Evolutionary conservation across 2,113 vertebrate species (phyloP), one percentile per base, ranked within the genome.

Genomic region (Festucalex cinctus): DNA sequence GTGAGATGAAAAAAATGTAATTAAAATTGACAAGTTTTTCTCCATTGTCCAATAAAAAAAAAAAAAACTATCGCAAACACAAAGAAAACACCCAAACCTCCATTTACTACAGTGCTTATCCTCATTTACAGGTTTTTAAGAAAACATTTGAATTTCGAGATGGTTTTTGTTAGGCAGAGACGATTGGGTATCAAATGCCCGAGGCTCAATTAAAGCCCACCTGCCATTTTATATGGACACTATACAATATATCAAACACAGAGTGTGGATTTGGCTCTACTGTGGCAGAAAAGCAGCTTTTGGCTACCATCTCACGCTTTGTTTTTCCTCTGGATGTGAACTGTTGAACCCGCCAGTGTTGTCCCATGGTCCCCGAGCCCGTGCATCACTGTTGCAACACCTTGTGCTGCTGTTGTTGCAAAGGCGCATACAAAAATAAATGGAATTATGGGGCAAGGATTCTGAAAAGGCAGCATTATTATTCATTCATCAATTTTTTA

Each of bases 291-390:
- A 62, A 26, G n/a, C 12, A n/a, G 9, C 32, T 12, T 57, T 60
- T 60, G 20, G 35, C 10, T 39, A n/a, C 8, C 7, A 9, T 39
- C 10, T 20, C 58, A 7, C 10, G n/a, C 20, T 60, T 62, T 61
- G 36, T 61, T 62, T 62, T 43, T 41, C 59, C 22, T 62, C 12
- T 41, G n/a, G 12, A 62, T 62, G n/a, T 62, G 37, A 41, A 62
- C n/a, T 62, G 37, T 41, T 43, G 36, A 62, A 62, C 37, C 59
- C 59, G 4, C n/a, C 59, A 41, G n/a, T 22, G 12, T 3, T 43
- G 59, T 41, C 36, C 32, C 59, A 41, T 5, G 36, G 20, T 62
- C 59, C 59, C 59, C 6, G 12, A 62, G 10, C 59, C n/a, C 22
- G 36, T 24, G 6, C 13, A 41, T 62, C 37, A 26, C 22, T 41